Evolutionary conservation across 2,888 invertebrate species (phyloP), one percentile per base, ranked within the genome.

Genomic region (Hypena proboscidalis): DNA sequence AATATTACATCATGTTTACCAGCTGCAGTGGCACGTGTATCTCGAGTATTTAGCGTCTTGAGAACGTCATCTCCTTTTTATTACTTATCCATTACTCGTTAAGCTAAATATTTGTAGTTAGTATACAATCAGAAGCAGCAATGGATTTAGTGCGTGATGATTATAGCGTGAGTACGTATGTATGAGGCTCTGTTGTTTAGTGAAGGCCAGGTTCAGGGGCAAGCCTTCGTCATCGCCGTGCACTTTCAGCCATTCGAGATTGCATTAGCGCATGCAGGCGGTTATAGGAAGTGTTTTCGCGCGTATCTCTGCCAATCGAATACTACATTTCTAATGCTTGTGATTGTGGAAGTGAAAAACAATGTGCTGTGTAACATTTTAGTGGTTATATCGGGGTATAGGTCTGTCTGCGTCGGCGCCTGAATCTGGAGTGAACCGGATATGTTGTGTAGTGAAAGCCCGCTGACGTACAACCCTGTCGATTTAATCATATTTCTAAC

Each of bases 21-120:
- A 67, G 58, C 52, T 48, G 58, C 46, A 27, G 32, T 36, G 79
- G 70, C 82, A 80, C 82, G 83, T 83, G 83, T 82, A 80, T 77
- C 50, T 44, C 39, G 43, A 26, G 37, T 44, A 46, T 35, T 50
- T 36, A 25, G 42, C 34, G 38, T 43, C 19, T 49, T 33, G 29
- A 36, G 21, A 30, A 29, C 13, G 45, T 51, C 20, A 36, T 37
- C 13, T 31, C 13, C n/a, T 39, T 27, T 26, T 14, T n/a, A 26
- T 17, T 43, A 29, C 5, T 10, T 21, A 42, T 58, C 35, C 67
- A 67, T 68, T 64, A 60, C 66, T 47, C 29, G 45, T 58, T 55
- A 3, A 31, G 33, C 39, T 27, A 22, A n/a, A 25, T 17, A 27
- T 3, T 38, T 15, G 20, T 32, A 13, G 8, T 11, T 17, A 27